These are phyloP conservation scores for Oncorhynchus nerka DNA, from an alignment of 2,113 vertebrate species.

Conservation along the genomic window DNA sequence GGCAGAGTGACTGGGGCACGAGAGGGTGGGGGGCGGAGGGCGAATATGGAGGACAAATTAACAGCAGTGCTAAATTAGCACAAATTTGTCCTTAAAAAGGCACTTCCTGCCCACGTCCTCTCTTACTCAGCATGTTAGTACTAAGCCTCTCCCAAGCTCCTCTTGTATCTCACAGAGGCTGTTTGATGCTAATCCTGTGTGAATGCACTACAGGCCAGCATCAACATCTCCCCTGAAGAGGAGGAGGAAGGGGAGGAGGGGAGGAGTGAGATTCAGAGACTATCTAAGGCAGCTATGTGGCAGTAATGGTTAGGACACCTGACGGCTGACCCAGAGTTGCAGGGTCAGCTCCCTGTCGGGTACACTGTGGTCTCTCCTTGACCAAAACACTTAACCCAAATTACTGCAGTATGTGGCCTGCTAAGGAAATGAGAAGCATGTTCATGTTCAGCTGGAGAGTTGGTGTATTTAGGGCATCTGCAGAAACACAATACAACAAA, in stretches of 20 bases:
- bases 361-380: slow-evolving; percentile 10
- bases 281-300: slow-evolving; percentile 3
- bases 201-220: slow-evolving; percentile 23
- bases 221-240: slow-evolving; percentile 6
- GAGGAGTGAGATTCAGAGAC: neutral
- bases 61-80: slow-evolving; percentile 20
- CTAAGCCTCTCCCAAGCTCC: neutral
- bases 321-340: neutral
- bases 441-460: neutral
- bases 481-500: too few relatives aligned
- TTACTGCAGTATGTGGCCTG: slow-evolving; percentile 1
- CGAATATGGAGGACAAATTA: neutral
- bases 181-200: slow-evolving; percentile 18
- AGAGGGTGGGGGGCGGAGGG: neutral
- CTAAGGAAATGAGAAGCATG: neutral
- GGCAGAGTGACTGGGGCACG: neutral
- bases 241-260: neutral
- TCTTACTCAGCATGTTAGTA: neutral
- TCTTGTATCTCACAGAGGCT: neutral
- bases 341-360: neutral
- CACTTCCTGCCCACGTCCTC: neutral
- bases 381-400: slow-evolving; percentile 32
- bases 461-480: too few relatives aligned
- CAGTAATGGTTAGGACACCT: neutral
- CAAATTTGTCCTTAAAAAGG: neutral